Evolutionary conservation across 30 jellyfish, hydroid and myxozoan species (phyloP).

Genomic region (Hydractinia echinata): DNA sequence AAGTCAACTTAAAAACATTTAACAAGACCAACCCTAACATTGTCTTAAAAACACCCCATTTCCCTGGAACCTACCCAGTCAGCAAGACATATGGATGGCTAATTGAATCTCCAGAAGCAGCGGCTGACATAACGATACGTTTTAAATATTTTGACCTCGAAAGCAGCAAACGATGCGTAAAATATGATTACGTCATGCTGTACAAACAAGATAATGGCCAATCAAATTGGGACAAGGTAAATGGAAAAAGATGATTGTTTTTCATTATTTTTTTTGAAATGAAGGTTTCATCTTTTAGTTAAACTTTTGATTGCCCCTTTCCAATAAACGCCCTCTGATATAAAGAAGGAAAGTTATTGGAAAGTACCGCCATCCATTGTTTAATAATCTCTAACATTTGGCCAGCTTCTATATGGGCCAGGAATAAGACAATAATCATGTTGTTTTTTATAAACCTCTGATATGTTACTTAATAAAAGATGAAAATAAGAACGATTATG

Average conservation of each 20-base stretch:
- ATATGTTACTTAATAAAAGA: too few relatives aligned
- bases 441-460: too few relatives aligned
- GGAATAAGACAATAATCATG: too few relatives aligned
- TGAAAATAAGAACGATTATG: too few relatives aligned
- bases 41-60: not conserved
- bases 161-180: conserved; percentile 70
- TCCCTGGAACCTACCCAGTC: not conserved
- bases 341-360: too few relatives aligned
- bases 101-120: conserved; percentile 12
- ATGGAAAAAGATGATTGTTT: not conserved
- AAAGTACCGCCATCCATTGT: too few relatives aligned
- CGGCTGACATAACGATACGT: conserved; percentile 40
- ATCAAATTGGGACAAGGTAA: conserved; percentile 45
- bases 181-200: conserved; percentile 65
- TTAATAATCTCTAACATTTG: too few relatives aligned
- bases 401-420: too few relatives aligned
- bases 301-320: not conserved
- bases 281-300: not conserved
- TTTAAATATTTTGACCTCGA: conserved; percentile 56
- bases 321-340: too few relatives aligned
- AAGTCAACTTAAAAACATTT: too few relatives aligned
- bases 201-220: conserved; percentile 60
- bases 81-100: not conserved
- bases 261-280: not conserved
- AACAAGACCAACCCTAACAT: not conserved